Conservation (phyloP, 2,888 invertebrate species). For the Tricholauxania praeusta region DNA sequence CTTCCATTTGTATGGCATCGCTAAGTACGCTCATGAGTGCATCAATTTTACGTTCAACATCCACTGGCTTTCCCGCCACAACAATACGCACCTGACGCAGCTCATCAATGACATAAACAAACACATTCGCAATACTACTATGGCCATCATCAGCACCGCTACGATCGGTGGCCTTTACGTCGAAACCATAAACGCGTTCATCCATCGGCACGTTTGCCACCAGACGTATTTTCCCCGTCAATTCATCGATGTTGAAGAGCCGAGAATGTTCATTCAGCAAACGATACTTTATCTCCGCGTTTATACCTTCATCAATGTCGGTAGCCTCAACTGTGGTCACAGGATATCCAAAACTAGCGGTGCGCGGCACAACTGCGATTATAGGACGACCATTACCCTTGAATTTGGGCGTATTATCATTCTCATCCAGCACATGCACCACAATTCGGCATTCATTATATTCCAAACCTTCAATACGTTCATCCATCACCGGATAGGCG, state of each 20-base stretch:
- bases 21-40: slow-evolving; percentile 78
- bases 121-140: slow-evolving; percentile 87
- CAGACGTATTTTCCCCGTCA: slow-evolving; percentile 81
- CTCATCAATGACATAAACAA: slow-evolving; percentile 87
- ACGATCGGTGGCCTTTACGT: slow-evolving; percentile 88
- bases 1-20: slow-evolving; percentile 82
- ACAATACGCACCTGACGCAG: slow-evolving; percentile 84
- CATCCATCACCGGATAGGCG: slow-evolving; percentile 82
- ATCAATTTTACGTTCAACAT: slow-evolving; percentile 78
- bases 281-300: slow-evolving; percentile 84
- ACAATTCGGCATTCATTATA: slow-evolving; percentile 85
- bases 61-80: slow-evolving; percentile 80
- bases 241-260: slow-evolving; percentile 82
- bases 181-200: slow-evolving; percentile 85
- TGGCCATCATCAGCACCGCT: slow-evolving; percentile 84
- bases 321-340: slow-evolving; percentile 82
- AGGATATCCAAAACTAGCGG: slow-evolving; percentile 85
- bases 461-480: slow-evolving; percentile 78
- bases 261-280: slow-evolving; percentile 82
- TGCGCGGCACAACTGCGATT: slow-evolving; percentile 84
- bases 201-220: slow-evolving; percentile 76
- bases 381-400: slow-evolving; percentile 81
- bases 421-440: slow-evolving; percentile 82
- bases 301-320: slow-evolving; percentile 81
- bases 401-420: slow-evolving; percentile 86